Base-by-base conservation (phyloP, 2,113 vertebrate genomes). In the Myiopsitta monachus region DNA sequence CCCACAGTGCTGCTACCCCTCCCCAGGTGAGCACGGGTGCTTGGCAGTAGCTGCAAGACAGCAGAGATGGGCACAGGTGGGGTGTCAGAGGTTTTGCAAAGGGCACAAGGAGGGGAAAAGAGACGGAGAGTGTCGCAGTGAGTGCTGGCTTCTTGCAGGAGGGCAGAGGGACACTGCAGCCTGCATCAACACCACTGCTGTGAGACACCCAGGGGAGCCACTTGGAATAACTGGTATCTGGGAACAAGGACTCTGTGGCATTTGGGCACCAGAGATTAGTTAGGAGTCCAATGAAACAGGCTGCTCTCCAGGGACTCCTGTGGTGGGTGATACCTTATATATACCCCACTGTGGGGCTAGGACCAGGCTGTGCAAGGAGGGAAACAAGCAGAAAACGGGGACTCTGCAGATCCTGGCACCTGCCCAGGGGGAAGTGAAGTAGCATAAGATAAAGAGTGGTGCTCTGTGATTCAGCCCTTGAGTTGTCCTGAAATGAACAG, bases 171-270 rank as follows among this genome's bases (percentile, higher is more conserved):
- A 62, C 6, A 1, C 0, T 3, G 5, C 1, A 0, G 21, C 31
- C 5, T 0, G 1, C 39, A 11, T 14, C 4, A 1, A 4, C n/a
- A 11, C 38, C 1, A 1, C 57, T 1, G 8, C 28, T 3, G 4
- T 51, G 18, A 19, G 59, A 22, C 3, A 8, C 33, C 41, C 87
- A 8, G 36, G 33, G 73, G 41, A 70, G 73, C 0, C 4, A 0
- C 41, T 47, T 54, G 70, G 17, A 47, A 31, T 1, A 12, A 33
- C 31, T 21, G n/a, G 33, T 6, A 70, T 39, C 74, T 26, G 59
- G 27, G 14, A 69, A 51, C 0, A 4, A 64, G 74, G 67, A 17
- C 36, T 64, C 55, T 3, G 2, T 47, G 80, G 51, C 36, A 14
- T 23, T 82, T 15, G 19, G n/a, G 57, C 62, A 15, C 8, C 21